Evolutionary conservation across 1,140 invertebrate species (phyloP).

Genomic region (Gryllus bimaculatus): DNA sequence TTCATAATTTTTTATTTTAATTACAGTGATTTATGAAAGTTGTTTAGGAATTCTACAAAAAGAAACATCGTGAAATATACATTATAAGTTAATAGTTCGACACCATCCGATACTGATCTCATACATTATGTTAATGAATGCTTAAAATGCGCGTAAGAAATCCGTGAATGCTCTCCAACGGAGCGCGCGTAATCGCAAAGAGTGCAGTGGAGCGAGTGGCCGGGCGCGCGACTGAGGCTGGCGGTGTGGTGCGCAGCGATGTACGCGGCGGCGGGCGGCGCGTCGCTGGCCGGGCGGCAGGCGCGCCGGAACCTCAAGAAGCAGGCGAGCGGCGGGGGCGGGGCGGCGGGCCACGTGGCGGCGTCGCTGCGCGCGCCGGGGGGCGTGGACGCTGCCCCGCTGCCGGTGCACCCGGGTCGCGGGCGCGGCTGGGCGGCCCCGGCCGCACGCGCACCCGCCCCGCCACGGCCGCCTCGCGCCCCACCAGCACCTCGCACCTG

Average conservation of each 20-base stretch:
- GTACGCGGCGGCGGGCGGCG: conserved; percentile 19
- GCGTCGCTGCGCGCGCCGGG: neutral
- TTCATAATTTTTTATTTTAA: too few species aligned
- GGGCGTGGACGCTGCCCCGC: neutral
- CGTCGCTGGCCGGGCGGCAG: conserved; percentile 14
- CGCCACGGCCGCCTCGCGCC: neutral
- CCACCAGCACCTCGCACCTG: neutral
- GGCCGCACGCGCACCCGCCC: neutral
- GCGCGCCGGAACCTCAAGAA: conserved; percentile 9
- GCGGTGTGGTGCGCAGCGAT: neutral
- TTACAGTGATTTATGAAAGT: too few species aligned
- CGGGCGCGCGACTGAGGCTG: neutral
- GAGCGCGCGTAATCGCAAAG: too few species aligned
- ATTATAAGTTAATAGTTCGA: too few species aligned
- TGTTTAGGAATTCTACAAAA: too few species aligned
- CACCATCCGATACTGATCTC: too few species aligned
- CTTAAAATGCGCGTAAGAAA: too few species aligned
- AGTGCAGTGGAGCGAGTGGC: too few species aligned
- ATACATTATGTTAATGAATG: too few species aligned
- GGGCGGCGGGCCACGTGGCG: neutral
- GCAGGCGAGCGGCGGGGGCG: neutral
- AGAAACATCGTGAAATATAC: too few species aligned
- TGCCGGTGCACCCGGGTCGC: neutral
- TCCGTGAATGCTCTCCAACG: too few species aligned
- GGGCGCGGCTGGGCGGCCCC: neutral